Conservation (phyloP, 2,797 vertebrate species). For the Ptychadena robeensis region DNA sequence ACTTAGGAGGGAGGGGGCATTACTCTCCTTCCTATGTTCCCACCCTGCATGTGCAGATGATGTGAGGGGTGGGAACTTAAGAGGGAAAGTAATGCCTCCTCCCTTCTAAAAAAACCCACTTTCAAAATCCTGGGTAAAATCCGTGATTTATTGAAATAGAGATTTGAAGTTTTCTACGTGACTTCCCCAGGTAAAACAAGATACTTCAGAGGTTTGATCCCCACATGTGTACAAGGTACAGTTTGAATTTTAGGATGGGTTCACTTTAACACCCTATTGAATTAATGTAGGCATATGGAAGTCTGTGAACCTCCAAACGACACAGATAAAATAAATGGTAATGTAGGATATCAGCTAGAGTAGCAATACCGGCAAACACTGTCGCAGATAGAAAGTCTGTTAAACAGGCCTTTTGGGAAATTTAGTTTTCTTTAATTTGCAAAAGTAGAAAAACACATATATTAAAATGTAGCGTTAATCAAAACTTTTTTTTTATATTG, state of each 20-base stretch:
- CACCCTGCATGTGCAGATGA: too few relatives aligned
- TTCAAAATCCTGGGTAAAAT: too few relatives aligned
- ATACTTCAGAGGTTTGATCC: too few relatives aligned
- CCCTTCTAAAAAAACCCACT: too few relatives aligned
- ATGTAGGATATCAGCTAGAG: background rate
- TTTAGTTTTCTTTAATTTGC: conserved; percentile 42
- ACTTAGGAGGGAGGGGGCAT: too few relatives aligned
- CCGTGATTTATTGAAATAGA: too few relatives aligned
- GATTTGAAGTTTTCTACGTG: too few relatives aligned
- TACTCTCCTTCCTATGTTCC: too few relatives aligned
- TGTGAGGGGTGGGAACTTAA: too few relatives aligned
- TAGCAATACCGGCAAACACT: conserved; percentile 2
- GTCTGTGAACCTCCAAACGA: background rate
- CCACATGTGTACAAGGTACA: too few relatives aligned
- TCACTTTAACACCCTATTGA: background rate
- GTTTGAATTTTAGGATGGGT: background rate
- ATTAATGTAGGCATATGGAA: background rate
- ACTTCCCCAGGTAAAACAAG: too few relatives aligned
- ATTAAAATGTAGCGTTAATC: conserved; percentile 63
- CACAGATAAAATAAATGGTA: background rate
- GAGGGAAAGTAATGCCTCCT: too few relatives aligned
- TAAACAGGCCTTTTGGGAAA: conserved; percentile 23
- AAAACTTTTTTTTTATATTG: conserved; percentile 64
- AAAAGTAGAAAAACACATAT: conserved; percentile 41
- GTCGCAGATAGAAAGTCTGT: conserved; percentile 31